Conservation (phyloP, 2,113 vertebrate species). For the Pangasianodon gigas region DNA sequence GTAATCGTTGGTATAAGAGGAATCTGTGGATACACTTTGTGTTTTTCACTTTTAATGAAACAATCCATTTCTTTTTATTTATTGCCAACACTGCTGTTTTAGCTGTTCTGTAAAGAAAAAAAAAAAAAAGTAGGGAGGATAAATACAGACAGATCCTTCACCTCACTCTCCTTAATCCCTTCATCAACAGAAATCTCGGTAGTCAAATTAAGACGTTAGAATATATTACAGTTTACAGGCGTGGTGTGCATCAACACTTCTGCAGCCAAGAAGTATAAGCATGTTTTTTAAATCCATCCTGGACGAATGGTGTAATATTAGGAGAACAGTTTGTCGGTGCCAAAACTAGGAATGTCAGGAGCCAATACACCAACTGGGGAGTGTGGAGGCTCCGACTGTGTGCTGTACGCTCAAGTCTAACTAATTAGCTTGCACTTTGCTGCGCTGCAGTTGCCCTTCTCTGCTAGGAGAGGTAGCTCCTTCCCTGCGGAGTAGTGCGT, state of each 20-base stretch:
- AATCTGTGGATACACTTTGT: background rate
- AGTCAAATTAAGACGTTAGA: background rate
- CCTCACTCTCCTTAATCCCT: background rate
- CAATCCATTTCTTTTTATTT: background rate
- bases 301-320: background rate
- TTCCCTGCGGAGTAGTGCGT: slow-evolving; percentile 25
- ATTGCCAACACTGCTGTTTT: background rate
- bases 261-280: background rate
- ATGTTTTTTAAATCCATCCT: background rate
- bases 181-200: background rate
- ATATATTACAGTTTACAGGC: background rate
- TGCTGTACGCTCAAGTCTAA: slow-evolving; percentile 6
- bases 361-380: slow-evolving; percentile 8
- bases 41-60: too few relatives aligned
- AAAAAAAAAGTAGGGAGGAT: background rate
- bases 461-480: slow-evolving; percentile 31
- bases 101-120: too few relatives aligned
- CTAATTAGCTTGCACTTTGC: slow-evolving; percentile 48
- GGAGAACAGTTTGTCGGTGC: slow-evolving; percentile 14
- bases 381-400: slow-evolving; percentile 21
- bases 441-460: slow-evolving; percentile 38
- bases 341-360: slow-evolving; percentile 25
- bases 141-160: background rate
- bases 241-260: too few relatives aligned
- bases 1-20: background rate